phyloP scores from a whole-genome alignment of 2,797 vertebrate species.

The Pangasius mekongensis region DNA sequence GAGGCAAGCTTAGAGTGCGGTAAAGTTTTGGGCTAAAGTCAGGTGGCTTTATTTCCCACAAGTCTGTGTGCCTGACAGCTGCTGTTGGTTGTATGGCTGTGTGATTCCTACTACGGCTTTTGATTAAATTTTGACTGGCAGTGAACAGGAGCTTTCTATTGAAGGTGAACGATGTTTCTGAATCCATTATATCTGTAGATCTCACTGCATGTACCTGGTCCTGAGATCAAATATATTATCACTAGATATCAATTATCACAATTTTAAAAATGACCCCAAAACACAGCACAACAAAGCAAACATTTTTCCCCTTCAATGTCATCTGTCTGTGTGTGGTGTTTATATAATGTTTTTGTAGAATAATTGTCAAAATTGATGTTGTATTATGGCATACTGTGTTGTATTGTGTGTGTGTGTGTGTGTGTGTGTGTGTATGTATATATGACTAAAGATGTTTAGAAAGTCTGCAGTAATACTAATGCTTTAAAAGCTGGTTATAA shows the following conservation, averaged over 20 bases:
- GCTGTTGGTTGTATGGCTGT: constrained; percentile 29
- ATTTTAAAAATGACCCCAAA: constrained; percentile 4
- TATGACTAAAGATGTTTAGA: neutral
- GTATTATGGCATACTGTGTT: no score
- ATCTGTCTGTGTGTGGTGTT: neutral
- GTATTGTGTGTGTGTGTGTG: no score
- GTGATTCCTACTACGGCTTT: constrained; percentile 50
- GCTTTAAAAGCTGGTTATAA: neutral
- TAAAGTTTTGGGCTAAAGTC: constrained; percentile 72
- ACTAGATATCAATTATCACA: neutral
- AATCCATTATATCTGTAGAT: constrained; percentile 17
- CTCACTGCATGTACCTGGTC: constrained; percentile 40
- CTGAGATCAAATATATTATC: neutral
- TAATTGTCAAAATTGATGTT: no score
- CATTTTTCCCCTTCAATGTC: neutral
- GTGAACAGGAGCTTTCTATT: constrained; percentile 66
- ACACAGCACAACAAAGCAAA: neutral
- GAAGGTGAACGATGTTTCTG: constrained; percentile 57
- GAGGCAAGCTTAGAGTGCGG: constrained; percentile 56
- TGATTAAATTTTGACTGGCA: constrained; percentile 55
- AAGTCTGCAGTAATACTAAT: neutral
- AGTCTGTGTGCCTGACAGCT: constrained; percentile 24
- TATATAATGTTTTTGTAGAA: neutral
- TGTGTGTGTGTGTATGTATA: no score
- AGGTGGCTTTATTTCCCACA: constrained; percentile 65